Conservation (phyloP, 1,140 invertebrate genomes). For the Platorchestia sp. region DNA sequence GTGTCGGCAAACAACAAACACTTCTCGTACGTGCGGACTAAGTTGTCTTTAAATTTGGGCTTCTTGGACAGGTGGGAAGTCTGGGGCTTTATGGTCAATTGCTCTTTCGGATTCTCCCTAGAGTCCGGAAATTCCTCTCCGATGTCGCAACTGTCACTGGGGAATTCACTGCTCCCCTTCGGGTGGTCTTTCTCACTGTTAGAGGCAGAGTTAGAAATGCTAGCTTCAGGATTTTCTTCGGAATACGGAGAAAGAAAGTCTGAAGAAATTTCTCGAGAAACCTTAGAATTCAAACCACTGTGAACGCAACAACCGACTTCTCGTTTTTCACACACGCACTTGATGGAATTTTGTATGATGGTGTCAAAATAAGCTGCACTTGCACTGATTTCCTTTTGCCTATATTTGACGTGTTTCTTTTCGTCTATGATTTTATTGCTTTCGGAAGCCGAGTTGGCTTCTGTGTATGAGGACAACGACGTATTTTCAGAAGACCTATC, state of each 20-base stretch:
- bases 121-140: neutral
- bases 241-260: neutral
- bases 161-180: neutral
- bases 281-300: neutral
- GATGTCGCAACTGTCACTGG: neutral
- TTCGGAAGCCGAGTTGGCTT: neutral
- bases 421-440: neutral
- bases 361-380: conserved; percentile 28
- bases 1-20: neutral
- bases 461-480: neutral
- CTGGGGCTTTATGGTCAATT: neutral
- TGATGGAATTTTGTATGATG: conserved; percentile 28
- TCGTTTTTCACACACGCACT: conserved; percentile 25
- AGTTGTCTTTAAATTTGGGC: neutral
- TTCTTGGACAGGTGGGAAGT: neutral
- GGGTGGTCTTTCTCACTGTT: neutral
- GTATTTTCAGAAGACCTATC: neutral
- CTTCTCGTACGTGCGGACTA: neutral
- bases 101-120: neutral
- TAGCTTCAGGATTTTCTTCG: neutral
- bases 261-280: neutral
- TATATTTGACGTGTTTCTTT: neutral
- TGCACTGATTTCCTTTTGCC: neutral
- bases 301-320: neutral
- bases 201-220: no score